Percentiles rank a stretch among this genome's conserved stretches.
Evolutionary conservation across 35 echinoderm and acorn worm species (phyloP).

Genomic region (Ophiothrix spiculata): DNA sequence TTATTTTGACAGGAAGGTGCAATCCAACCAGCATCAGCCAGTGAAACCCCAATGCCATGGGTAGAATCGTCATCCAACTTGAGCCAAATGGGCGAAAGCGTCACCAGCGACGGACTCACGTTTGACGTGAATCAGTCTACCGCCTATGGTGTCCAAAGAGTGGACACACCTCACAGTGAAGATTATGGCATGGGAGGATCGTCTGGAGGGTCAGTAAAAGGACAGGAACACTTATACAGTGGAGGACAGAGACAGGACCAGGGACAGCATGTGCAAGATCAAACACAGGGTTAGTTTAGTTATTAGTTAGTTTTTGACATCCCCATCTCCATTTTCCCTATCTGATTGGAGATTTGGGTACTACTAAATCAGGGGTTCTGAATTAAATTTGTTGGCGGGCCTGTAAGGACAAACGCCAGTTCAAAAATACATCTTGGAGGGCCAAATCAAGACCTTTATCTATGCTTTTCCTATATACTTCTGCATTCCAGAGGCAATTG

Average conservation of each 20-base stretch:
- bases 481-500: no score
- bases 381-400: no score
- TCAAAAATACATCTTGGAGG: no score
- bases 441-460: no score
- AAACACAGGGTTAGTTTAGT: no score
- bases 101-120: conserved; percentile 4
- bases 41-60: conserved; percentile 97
- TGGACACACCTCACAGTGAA: neutral
- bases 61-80: conserved; percentile 91
- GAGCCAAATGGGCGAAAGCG: conserved; percentile 55
- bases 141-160: neutral
- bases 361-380: no score
- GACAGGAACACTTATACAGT: neutral
- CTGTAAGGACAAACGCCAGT: no score
- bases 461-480: no score
- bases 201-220: neutral
- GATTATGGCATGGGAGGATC: neutral
- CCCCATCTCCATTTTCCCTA: no score
- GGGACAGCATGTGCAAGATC: neutral
- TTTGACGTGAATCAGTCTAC: neutral
- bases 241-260: neutral
- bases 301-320: no score
- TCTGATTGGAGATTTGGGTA: no score
- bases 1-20: conserved; percentile 88
- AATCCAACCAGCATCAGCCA: conserved; percentile 74